Conservation (phyloP, 2,888 invertebrate species). For the Mythimna lalbum region DNA sequence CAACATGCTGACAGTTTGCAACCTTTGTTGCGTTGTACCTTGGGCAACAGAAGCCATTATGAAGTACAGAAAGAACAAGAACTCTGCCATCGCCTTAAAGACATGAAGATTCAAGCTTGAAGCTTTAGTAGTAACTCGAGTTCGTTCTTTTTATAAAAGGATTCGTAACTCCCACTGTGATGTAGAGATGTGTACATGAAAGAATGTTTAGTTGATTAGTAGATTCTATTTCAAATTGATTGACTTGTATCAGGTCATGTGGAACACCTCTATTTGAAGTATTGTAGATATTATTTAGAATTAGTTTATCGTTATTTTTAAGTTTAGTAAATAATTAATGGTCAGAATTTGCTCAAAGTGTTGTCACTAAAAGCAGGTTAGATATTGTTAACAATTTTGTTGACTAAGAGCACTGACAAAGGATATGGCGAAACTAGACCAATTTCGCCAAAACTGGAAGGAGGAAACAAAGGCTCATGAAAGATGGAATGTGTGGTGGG, state of each 20-base stretch:
- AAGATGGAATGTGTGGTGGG: too few species aligned
- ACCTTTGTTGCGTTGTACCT: slow-evolving; percentile 91
- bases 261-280: slow-evolving; percentile 13
- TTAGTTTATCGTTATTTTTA: background rate
- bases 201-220: slow-evolving; percentile 16
- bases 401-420: background rate
- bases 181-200: slow-evolving; percentile 18
- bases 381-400: slow-evolving; percentile 24
- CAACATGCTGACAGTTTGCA: slow-evolving; percentile 90
- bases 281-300: slow-evolving; percentile 13
- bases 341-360: slow-evolving; percentile 17
- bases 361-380: slow-evolving; percentile 12
- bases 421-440: too few species aligned
- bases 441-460: too few species aligned
- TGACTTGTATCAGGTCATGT: slow-evolving; percentile 12
- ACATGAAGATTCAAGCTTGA: slow-evolving; percentile 32
- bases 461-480: too few species aligned
- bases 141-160: slow-evolving; percentile 52
- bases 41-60: slow-evolving; percentile 91
- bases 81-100: slow-evolving; percentile 35
- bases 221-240: slow-evolving; percentile 22
- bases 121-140: slow-evolving; percentile 5
- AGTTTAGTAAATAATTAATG: background rate
- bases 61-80: slow-evolving; percentile 68
- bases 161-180: slow-evolving; percentile 41